These are phyloP conservation scores for Spisula subtruncata DNA, from an alignment of 2,888 invertebrate genomes.

Conservation along the genomic window DNA sequence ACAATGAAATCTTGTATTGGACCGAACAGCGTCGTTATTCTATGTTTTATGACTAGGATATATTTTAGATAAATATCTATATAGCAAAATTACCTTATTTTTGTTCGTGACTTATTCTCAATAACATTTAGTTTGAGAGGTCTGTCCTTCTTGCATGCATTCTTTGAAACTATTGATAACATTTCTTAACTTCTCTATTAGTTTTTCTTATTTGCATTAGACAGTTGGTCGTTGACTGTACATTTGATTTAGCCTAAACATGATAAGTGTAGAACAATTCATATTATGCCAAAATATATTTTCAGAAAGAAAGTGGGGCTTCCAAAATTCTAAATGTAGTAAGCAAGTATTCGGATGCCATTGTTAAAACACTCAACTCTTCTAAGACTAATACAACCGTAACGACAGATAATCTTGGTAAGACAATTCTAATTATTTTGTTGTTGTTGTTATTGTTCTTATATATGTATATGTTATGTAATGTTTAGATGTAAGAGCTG, in stretches of 20 bases:
- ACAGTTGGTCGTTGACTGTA: too few relatives aligned
- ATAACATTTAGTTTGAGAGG: too few relatives aligned
- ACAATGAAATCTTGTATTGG: neutral
- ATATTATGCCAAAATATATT: neutral
- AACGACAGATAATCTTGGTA: neutral
- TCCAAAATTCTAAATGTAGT: slow-evolving; percentile 33
- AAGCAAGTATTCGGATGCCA: slow-evolving; percentile 11
- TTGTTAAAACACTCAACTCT: slow-evolving; percentile 12
- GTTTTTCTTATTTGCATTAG: too few relatives aligned
- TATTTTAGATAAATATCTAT: too few relatives aligned
- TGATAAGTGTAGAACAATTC: neutral
- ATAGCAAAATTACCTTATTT: too few relatives aligned
- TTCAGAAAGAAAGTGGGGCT: neutral
- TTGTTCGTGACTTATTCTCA: too few relatives aligned
- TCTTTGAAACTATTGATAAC: too few relatives aligned
- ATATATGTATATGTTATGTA: neutral
- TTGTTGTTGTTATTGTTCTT: too few relatives aligned
- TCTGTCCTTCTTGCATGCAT: too few relatives aligned
- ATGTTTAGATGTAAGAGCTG: too few relatives aligned
- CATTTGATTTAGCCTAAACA: too few relatives aligned
- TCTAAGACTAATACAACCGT: neutral
- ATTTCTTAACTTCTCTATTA: too few relatives aligned
- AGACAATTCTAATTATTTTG: neutral
- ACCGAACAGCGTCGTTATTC: neutral
- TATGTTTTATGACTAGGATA: neutral